Conservation (phyloP, 2,888 invertebrate species). For the Epirrhoe tristata region DNA sequence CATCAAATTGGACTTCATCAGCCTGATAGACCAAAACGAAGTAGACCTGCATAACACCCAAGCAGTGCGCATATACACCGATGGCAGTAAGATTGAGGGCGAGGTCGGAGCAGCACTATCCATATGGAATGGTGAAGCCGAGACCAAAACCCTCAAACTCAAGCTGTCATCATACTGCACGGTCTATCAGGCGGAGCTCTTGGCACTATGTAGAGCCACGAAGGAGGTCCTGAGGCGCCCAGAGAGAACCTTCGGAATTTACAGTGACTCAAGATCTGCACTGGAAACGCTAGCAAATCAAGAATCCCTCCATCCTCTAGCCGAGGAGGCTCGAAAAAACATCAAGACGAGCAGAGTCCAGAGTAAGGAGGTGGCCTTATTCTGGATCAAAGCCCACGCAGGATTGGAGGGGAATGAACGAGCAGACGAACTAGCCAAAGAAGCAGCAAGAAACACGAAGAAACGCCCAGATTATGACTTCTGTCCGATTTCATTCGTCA, state of each 20-base stretch:
- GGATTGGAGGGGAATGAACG: constrained; percentile 24
- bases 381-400: constrained; percentile 6
- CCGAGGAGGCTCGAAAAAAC: constrained; percentile 5
- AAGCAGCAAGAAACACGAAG: constrained; percentile 7
- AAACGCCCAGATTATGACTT: constrained; percentile 14
- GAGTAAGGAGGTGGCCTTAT: neutral
- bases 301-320: constrained; percentile 6
- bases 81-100: constrained; percentile 18
- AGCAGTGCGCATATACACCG: constrained; percentile 13
- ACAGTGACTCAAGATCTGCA: constrained; percentile 21
- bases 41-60: neutral
- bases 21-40: constrained; percentile 18
- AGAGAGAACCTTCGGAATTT: neutral
- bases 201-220: constrained; percentile 7
- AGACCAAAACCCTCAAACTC: constrained; percentile 3
- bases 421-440: constrained; percentile 21
- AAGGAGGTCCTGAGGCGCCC: neutral
- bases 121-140: constrained; percentile 2
- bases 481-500: constrained; percentile 21
- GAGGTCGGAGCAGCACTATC: constrained; percentile 9
- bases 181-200: constrained; percentile 10
- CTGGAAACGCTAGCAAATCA: neutral
- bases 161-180: constrained; percentile 15
- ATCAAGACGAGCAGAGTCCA: neutral
- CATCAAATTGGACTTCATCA: constrained; percentile 1